A percentile compares a stretch with the other conserved stretches of the same genome.
Evolutionary conservation across 1,140 invertebrate genomes (phyloP).

Genomic region (Spodoptera frugiperda): DNA sequence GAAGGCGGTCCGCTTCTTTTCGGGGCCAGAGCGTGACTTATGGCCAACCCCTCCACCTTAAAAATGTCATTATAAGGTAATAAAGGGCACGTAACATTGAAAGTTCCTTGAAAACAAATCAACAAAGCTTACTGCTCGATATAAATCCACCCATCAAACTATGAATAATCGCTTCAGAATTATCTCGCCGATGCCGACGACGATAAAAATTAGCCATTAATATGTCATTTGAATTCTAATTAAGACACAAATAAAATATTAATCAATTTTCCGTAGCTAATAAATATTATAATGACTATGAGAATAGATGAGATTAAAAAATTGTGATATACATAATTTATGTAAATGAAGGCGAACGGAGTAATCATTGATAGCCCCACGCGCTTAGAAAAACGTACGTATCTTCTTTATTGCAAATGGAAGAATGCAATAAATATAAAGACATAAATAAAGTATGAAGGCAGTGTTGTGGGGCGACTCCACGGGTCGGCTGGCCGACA

Average conservation of each 20-base stretch:
- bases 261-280: slow-evolving; percentile 42
- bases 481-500: slow-evolving; percentile 66
- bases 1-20: slow-evolving; percentile 74
- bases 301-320: slow-evolving; percentile 33
- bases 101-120: slow-evolving; percentile 54
- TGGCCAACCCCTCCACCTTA: slow-evolving; percentile 62
- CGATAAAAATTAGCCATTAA: slow-evolving; percentile 25
- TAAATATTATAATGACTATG: slow-evolving; percentile 28
- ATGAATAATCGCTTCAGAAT: slow-evolving; percentile 26
- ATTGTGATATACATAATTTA: slow-evolving; percentile 41
- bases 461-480: slow-evolving; percentile 63
- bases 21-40: slow-evolving; percentile 67
- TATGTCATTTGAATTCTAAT: slow-evolving; percentile 36
- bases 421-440: slow-evolving; percentile 49
- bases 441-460: slow-evolving; percentile 66
- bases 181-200: neutral
- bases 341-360: slow-evolving; percentile 46
- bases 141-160: slow-evolving; percentile 25
- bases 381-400: slow-evolving; percentile 33
- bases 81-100: slow-evolving; percentile 61
- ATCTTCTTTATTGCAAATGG: slow-evolving; percentile 27
- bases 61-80: slow-evolving; percentile 65
- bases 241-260: slow-evolving; percentile 44
- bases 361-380: slow-evolving; percentile 39
- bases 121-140: slow-evolving; percentile 42